These are phyloP conservation scores for Halcyon badia DNA, from an alignment of 2,797 vertebrate species.

Conservation along the genomic window DNA sequence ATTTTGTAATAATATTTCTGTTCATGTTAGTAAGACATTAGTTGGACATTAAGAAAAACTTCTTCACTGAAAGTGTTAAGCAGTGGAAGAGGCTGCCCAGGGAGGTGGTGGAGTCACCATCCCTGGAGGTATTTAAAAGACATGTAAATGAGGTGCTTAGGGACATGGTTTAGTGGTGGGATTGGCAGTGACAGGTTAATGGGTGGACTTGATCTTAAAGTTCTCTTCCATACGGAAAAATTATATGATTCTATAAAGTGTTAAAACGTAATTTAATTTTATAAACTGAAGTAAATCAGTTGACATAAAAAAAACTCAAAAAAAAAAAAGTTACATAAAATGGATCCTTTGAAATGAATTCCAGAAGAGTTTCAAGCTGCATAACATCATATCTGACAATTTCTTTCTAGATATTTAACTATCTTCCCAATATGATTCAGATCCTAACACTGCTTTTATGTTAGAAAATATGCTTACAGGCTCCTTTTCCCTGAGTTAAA, in stretches of 20 bases:
- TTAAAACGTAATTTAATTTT: conserved; percentile 57
- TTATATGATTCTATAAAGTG: background rate
- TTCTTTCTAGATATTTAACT: conserved; percentile 49
- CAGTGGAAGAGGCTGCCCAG: too few species aligned
- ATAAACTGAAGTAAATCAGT: conserved; percentile 47
- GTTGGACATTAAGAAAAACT: too few species aligned
- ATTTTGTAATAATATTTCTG: conserved; percentile 52
- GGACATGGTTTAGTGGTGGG: too few species aligned
- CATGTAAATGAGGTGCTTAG: too few species aligned
- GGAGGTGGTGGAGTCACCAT: too few species aligned
- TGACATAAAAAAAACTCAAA: conserved; percentile 23
- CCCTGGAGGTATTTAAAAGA: too few species aligned
- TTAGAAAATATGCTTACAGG: conserved; percentile 60
- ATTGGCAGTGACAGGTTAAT: too few species aligned
- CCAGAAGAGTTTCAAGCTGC: conserved; percentile 57
- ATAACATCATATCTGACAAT: conserved; percentile 31
- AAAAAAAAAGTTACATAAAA: conserved; percentile 47
- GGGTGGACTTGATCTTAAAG: too few species aligned
- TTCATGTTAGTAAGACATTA: background rate
- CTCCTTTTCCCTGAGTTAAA: conserved; percentile 1
- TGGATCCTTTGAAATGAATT: conserved; percentile 73
- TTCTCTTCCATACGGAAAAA: too few species aligned
- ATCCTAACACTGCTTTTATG: conserved; percentile 59
- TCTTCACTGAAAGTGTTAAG: too few species aligned
- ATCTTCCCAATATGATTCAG: conserved; percentile 59